A percentile compares a stretch with the other conserved stretches of the same genome.
phyloP scores from a whole-genome alignment of 1,140 invertebrate genomes.

The Ceratina australensis region DNA sequence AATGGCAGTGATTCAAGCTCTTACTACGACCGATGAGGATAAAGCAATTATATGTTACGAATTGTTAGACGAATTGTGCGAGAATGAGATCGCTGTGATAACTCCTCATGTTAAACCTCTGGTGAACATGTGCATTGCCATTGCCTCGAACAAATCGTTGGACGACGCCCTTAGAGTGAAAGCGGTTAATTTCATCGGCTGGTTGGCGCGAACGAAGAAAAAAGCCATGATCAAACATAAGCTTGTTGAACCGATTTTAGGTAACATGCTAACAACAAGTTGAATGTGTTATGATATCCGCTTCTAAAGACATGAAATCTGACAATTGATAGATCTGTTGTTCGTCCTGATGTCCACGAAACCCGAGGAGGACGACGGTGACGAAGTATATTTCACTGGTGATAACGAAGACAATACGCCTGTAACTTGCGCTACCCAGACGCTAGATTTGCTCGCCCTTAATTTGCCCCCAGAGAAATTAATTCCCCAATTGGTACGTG shows the following conservation, averaged over 20 bases:
- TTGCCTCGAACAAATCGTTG: slow-evolving; percentile 80
- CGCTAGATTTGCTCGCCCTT: slow-evolving; percentile 87
- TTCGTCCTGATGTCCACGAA: slow-evolving; percentile 85
- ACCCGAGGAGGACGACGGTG: slow-evolving; percentile 81
- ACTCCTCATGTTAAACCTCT: slow-evolving; percentile 84
- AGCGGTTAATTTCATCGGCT: slow-evolving; percentile 84
- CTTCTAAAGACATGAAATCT: neutral
- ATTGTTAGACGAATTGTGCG: slow-evolving; percentile 86
- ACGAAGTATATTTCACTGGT: slow-evolving; percentile 83
- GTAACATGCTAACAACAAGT: slow-evolving; percentile 53
- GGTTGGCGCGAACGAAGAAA: slow-evolving; percentile 84
- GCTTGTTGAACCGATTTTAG: slow-evolving; percentile 85
- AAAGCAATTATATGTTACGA: slow-evolving; percentile 84
- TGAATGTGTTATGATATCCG: neutral
- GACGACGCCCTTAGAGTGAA: slow-evolving; percentile 84
- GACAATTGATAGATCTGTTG: slow-evolving; percentile 78
- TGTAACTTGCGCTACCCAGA: slow-evolving; percentile 85
- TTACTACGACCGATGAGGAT: slow-evolving; percentile 81
- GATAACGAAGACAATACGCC: slow-evolving; percentile 83
- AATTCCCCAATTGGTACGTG: slow-evolving; percentile 84
- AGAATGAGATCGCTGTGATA: slow-evolving; percentile 83
- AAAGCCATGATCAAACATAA: slow-evolving; percentile 88
- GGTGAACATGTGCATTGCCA: slow-evolving; percentile 84
- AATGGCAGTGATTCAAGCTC: slow-evolving; percentile 81
- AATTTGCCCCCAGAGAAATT: slow-evolving; percentile 89